Percentiles rank a stretch among this genome's conserved stretches.
These are phyloP conservation scores for Arvicanthis niloticus DNA, from an alignment of 2,113 vertebrate species.

Conservation along the genomic window DNA sequence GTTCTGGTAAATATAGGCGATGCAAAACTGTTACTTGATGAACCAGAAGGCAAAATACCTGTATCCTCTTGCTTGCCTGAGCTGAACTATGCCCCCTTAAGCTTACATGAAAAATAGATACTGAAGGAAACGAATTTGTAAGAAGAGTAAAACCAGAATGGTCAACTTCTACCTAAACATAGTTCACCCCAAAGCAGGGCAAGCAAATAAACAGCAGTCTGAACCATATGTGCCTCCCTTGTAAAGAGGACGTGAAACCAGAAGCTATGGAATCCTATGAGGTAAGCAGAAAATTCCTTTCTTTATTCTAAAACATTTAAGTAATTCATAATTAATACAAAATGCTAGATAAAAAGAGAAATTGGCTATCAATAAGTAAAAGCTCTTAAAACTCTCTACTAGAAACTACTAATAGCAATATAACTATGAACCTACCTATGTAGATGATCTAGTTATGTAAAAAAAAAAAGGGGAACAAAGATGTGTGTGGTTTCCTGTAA, in stretches of 20 bases:
- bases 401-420: background rate
- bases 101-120: constrained; percentile 7
- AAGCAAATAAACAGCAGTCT: constrained; percentile 1
- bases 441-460: background rate
- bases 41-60: background rate
- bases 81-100: background rate
- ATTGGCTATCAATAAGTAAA: background rate
- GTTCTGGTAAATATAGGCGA: background rate
- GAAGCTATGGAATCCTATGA: background rate
- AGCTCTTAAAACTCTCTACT: background rate
- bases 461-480: background rate
- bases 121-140: constrained; percentile 52
- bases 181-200: background rate
- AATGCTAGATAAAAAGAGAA: constrained; percentile 38
- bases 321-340: background rate
- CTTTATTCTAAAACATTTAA: constrained; percentile 17
- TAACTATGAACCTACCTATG: background rate
- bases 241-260: constrained; percentile 11
- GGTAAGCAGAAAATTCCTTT: constrained; percentile 15
- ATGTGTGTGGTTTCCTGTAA: background rate
- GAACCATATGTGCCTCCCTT: background rate
- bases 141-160: constrained; percentile 65
- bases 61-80: background rate
- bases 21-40: background rate
- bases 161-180: constrained; percentile 44